Conservation (phyloP, 2,888 invertebrate species). For the Brachypalpus laphriformis region DNA sequence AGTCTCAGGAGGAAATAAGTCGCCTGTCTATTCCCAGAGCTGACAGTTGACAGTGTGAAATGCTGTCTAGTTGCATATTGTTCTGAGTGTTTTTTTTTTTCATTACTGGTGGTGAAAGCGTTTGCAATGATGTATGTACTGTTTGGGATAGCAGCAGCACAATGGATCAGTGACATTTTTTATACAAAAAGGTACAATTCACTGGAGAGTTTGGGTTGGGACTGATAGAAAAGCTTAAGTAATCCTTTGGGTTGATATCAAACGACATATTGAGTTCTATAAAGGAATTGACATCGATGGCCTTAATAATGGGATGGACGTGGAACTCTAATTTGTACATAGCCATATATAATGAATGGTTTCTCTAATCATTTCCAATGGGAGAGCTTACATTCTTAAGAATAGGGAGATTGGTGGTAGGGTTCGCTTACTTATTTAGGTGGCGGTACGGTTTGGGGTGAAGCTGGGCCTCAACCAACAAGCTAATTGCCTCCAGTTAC, state of each 20-base stretch:
- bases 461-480: too few relatives aligned
- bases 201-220: conserved; percentile 1
- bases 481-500: too few relatives aligned
- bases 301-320: too few relatives aligned
- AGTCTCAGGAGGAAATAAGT: conserved; percentile 42
- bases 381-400: too few relatives aligned
- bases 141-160: conserved; percentile 52
- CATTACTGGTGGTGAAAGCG: conserved; percentile 46
- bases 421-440: too few relatives aligned
- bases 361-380: too few relatives aligned
- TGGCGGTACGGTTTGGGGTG: too few relatives aligned
- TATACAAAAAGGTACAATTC: background rate
- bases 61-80: conserved; percentile 67
- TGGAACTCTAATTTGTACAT: too few relatives aligned
- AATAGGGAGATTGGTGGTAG: too few relatives aligned
- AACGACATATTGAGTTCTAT: background rate
- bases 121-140: background rate
- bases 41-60: conserved; percentile 73
- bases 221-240: background rate
- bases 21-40: conserved; percentile 56
- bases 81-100: conserved; percentile 52
- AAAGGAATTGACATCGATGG: background rate
- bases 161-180: conserved; percentile 54
- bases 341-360: too few relatives aligned
- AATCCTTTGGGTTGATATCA: background rate